Evolutionary conservation across 2,113 vertebrate species (phyloP), one percentile per base, ranked within the genome.

Genomic region (Fulmarus glacialis): DNA sequence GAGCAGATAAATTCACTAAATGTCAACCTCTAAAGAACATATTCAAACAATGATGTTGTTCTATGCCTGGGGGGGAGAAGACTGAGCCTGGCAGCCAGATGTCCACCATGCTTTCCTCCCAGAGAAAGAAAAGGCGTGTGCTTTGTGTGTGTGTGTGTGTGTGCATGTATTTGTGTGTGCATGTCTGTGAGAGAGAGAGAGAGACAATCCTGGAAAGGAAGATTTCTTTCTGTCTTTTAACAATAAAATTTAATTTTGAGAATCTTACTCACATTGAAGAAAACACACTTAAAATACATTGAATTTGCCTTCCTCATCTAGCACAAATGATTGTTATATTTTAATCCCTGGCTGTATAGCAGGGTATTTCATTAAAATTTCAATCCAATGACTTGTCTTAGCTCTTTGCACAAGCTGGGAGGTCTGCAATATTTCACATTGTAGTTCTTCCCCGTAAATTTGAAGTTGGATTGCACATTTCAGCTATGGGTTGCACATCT

Each of bases 11-110:
- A 94, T 92, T 75, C 90, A 73, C 55, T 23, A 53, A 89, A 94
- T 48, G 66, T 89, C 96, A 91, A 1, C 40, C 90, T 95, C 82
- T 94, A 93, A 93, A 92, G 78, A 93, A 77, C 58, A 68, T 52
- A 89, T 75, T 87, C 89, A 91, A 92, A 88, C 68, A 92, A 81
- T 81, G 71, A 52, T 80, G 15, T 73, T 96, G 80, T 62, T 97
- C 63, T 88, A 27, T 73, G 68, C 55, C 74, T 90, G 78, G 81
- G 40, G 59, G 56, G 47, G 32, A 72, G 77, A 89, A 92, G 70
- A 24, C 30, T 70, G 64, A 96, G 75, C 91, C 95, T 96, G 93
- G 90, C 59, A 89, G 87, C 87, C 82, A 97, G 95, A 96, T 95
- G 90, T 94, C 82, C 52, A 55, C 52, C 62, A 47, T 59, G 70